A percentile compares a stretch with the other conserved stretches of the same genome.
Evolutionary conservation across 2,888 invertebrate species (phyloP).

Genomic region (Rosalia funebris): DNA sequence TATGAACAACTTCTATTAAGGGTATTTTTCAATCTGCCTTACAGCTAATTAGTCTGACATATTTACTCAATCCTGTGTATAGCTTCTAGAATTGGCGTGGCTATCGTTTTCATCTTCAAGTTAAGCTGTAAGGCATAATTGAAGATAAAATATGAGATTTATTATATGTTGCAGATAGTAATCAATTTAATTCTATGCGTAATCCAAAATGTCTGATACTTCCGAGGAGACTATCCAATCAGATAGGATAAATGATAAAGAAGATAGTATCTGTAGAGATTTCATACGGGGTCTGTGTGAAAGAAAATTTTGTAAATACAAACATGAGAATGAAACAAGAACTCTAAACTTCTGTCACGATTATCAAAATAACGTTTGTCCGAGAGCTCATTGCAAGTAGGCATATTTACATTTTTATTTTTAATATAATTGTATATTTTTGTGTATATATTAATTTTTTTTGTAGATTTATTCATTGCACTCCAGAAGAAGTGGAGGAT

Average conservation of each 20-base stretch:
- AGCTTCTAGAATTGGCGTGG: too few relatives aligned
- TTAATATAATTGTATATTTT: constrained; percentile 1
- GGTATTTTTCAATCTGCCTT: too few relatives aligned
- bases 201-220: constrained; percentile 56
- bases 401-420: constrained; percentile 35
- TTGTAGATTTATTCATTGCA: constrained; percentile 79
- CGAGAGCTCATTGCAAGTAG: constrained; percentile 74
- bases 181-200: too few relatives aligned
- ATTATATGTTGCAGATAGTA: too few relatives aligned
- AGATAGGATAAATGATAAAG: constrained; percentile 54
- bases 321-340: constrained; percentile 65
- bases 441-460: constrained; percentile 15
- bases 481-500: constrained; percentile 79
- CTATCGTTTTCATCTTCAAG: too few relatives aligned
- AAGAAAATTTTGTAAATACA: constrained; percentile 67
- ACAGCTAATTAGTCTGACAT: too few relatives aligned
- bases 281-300: constrained; percentile 70
- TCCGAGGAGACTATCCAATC: constrained; percentile 54
- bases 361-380: constrained; percentile 79
- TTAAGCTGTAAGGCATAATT: too few relatives aligned
- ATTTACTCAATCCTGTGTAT: too few relatives aligned
- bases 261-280: constrained; percentile 67
- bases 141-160: too few relatives aligned
- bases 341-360: constrained; percentile 70
- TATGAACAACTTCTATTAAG: too few relatives aligned